These are phyloP conservation scores for Drosophila rufa DNA, from an alignment of 1,140 invertebrate genomes.

Conservation along the genomic window DNA sequence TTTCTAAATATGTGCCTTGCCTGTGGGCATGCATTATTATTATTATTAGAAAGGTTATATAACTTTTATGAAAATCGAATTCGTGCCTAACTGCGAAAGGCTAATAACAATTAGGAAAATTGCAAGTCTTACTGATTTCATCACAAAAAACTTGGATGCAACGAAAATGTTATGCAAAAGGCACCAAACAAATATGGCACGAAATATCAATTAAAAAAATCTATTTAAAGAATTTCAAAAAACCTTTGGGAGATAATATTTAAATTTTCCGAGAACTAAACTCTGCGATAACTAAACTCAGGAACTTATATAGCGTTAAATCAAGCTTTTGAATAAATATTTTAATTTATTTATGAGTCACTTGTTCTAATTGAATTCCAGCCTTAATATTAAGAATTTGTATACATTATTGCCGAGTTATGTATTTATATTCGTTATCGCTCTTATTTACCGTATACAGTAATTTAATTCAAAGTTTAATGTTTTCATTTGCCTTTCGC, in stretches of 20 bases:
- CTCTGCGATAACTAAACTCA: too few relatives aligned
- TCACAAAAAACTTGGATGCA: slow-evolving; percentile 20
- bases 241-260: not conserved
- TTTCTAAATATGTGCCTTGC: not conserved
- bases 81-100: slow-evolving; percentile 23
- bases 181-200: slow-evolving; percentile 5
- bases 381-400: too few relatives aligned
- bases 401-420: too few relatives aligned
- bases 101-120: slow-evolving; percentile 19
- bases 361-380: too few relatives aligned
- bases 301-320: too few relatives aligned
- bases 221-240: not conserved
- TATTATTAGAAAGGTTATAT: slow-evolving; percentile 5
- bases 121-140: slow-evolving; percentile 16
- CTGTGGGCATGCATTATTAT: not conserved
- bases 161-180: slow-evolving; percentile 26
- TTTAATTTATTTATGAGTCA: too few relatives aligned
- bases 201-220: slow-evolving; percentile 23
- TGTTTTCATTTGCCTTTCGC: slow-evolving; percentile 4
- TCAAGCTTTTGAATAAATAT: too few relatives aligned
- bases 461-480: slow-evolving; percentile 5
- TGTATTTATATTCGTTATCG: too few relatives aligned
- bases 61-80: slow-evolving; percentile 35
- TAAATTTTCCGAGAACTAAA: too few relatives aligned
- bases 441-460: too few relatives aligned